A percentile compares a stretch with the other conserved stretches of the same genome.
Conservation (phyloP, 2,797 vertebrate species). For the Poeciliopsis presidionis region DNA sequence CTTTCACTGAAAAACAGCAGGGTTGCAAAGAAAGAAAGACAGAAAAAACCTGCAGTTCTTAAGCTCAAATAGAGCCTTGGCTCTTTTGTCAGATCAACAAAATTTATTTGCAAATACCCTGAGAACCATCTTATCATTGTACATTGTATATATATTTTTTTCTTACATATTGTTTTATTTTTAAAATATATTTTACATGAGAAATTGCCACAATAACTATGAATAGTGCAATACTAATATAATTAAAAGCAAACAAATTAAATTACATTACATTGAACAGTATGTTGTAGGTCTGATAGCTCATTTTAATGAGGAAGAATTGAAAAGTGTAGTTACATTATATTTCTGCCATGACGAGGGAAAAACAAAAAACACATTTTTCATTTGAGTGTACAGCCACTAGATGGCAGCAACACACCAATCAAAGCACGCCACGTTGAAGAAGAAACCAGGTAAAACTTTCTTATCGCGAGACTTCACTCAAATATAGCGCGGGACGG, state of each 20-base stretch:
- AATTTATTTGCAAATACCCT: no score
- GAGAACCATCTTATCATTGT: no score
- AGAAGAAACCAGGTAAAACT: conserved; percentile 4
- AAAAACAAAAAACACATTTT: neutral
- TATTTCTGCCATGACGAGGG: neutral
- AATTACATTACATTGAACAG: neutral
- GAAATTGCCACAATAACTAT: neutral
- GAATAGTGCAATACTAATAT: neutral
- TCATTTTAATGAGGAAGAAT: neutral
- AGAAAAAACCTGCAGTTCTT: neutral
- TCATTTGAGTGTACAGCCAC: neutral
- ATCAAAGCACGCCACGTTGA: neutral
- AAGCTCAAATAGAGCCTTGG: neutral
- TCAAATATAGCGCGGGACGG: conserved; percentile 70
- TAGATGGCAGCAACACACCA: neutral
- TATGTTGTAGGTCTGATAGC: neutral
- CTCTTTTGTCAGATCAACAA: neutral
- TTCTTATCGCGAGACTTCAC: conserved; percentile 56
- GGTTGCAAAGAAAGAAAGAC: neutral
- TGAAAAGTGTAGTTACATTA: neutral
- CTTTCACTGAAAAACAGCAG: neutral
- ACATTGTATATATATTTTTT: no score
- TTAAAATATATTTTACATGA: neutral
- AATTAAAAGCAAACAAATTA: neutral
- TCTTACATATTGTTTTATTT: no score